Evolutionary conservation across 2,113 vertebrate species (phyloP), one percentile per base, ranked within the genome.

Genomic region (Sphaerodactylus townsendi): DNA sequence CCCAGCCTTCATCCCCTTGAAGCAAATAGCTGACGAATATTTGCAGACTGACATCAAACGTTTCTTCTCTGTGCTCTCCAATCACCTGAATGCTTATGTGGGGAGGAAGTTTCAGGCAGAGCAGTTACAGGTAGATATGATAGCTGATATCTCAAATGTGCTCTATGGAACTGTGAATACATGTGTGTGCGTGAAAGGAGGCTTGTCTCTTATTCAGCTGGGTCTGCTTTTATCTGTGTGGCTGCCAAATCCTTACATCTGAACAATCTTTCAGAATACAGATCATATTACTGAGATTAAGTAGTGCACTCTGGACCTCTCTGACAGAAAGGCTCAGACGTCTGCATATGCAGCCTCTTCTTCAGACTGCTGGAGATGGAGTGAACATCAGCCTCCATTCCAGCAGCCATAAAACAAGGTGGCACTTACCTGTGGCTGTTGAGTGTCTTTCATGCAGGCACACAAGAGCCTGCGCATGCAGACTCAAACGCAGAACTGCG

Each of bases 31-130:
- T 82, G 62, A 46, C 28, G 80, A 86, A 23, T 80, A 95, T 85
- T 41, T 97, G 65, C 92, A 94, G 83, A 86, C 85, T 0, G 72
- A 95, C 68, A 50, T 95, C 79, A 92, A 85, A 75, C 84, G 68
- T 46, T 96, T 96, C 86, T 23, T 96, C 4, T 72, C 90, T 0
- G 71, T 86, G 44, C 90, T 97, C 2, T 90, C 73, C 0, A 84
- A 94, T 23, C 84, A 93, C 86, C 86, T 97, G 2, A 96, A 96
- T 1, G 96, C 93, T 44, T 96, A 95, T 0, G 83, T n/a, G 0
- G 89, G 94, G 17, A 93, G 96, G 88, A 96, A 92, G 86, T 95
- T 94, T 91, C 96, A 96, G 89, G 94, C 91, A 10, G 93, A 96
- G n/a, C 93, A 72, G 70, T 84, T 97, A 11, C 92, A 97, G 96